Evolutionary conservation across 2,888 invertebrate genomes (phyloP), one percentile per base, ranked within the genome.

Genomic region (Ethmia dodecea): DNA sequence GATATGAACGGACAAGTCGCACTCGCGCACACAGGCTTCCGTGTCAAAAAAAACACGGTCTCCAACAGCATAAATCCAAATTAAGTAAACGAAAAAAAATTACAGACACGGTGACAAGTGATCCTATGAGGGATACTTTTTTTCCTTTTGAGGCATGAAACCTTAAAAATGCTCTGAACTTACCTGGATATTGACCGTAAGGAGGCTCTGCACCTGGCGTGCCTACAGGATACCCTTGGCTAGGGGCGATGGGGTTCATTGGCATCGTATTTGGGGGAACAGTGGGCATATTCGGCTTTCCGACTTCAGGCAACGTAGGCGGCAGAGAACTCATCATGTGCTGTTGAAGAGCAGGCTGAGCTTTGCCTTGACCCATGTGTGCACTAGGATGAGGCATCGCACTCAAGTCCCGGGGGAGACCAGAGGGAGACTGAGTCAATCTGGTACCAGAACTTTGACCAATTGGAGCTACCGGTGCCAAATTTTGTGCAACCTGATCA

Each of bases 161-260:
- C n/a, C n/a, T n/a, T n/a, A 22, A 8, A 25, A 25, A 13, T 11
- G 8, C 8, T 14, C 13, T 31, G 15, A 16, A 8, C 35, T 55
- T 63, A 84, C 84, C 84, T 68, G 84, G 81, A 54, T 76, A 86
- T 46, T 83, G 83, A 24, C 70, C 67, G 35, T 76, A 83, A 5
- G 67, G 57, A 12, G 56, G 67, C 11, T 83, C 84, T 1, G 76
- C 62, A n/a, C 74, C 60, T 10, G 73, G 61, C 38, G 67, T 67
- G 1, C 58, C 45, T 2, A 53, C 45, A 2, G 73, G 69, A 33
- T 72, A 77, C 2, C 54, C 50, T 24, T 62, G 76, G 2, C 54
- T 55, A 2, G 71, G 54, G 2, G 55, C 43, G 39, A 69, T 54
- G 0, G 60, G 50, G 10, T 49, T 58, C 16, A 66, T 49, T n/a